Evolutionary conservation across 2,113 vertebrate genomes (phyloP).

Genomic region (Poicephalus gulielmi): DNA sequence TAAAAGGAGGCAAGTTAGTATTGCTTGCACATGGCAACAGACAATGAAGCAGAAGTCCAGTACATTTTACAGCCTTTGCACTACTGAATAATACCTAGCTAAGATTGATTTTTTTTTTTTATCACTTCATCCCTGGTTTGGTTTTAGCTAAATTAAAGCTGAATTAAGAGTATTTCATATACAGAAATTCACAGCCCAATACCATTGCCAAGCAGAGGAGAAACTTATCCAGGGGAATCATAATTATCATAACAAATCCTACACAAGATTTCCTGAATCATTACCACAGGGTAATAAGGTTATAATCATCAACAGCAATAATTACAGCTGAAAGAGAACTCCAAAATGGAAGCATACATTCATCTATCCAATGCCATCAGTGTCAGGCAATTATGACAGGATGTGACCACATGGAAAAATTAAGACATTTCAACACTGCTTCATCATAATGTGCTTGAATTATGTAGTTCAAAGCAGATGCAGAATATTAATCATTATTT

Average conservation of each 20-base stretch:
- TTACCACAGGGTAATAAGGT: neutral
- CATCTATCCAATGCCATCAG: neutral
- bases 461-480: neutral
- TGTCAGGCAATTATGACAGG: neutral
- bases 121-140: neutral
- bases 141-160: neutral
- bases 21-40: neutral
- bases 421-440: neutral
- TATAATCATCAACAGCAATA: conserved; percentile 3
- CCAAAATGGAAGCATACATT: neutral
- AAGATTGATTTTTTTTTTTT: neutral
- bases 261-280: neutral
- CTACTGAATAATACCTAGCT: neutral
- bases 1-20: neutral
- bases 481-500: neutral
- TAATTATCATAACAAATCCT: neutral
- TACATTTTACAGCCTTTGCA: neutral
- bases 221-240: neutral
- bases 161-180: neutral
- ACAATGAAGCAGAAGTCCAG: neutral
- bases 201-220: neutral
- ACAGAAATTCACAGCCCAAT: neutral
- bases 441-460: neutral
- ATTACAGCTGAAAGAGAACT: neutral
- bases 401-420: neutral